Evolutionary conservation across 2,888 invertebrate species (phyloP).

Genomic region (Odontothrips loti): DNA sequence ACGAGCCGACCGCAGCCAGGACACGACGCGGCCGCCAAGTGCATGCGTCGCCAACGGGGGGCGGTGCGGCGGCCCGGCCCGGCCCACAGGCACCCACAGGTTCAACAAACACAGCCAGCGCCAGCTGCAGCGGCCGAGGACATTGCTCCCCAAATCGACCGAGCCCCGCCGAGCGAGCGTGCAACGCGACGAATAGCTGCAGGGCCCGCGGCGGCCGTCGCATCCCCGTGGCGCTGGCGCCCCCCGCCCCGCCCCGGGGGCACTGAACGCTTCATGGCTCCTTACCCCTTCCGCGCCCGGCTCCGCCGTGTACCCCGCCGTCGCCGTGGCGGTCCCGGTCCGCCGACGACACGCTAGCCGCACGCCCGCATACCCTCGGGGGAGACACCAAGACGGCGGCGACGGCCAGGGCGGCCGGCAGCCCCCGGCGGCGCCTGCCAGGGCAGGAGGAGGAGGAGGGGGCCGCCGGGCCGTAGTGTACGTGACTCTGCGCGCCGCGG

Average conservation of each 20-base stretch:
- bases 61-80: too few relatives aligned
- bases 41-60: too few relatives aligned
- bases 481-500: not conserved
- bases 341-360: not conserved
- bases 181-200: not conserved
- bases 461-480: not conserved
- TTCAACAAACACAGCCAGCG: too few relatives aligned
- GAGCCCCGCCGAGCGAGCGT: too few relatives aligned
- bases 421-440: not conserved
- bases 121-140: too few relatives aligned
- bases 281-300: not conserved
- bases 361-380: not conserved
- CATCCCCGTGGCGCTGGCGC: not conserved
- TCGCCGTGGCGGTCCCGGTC: not conserved
- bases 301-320: too few relatives aligned
- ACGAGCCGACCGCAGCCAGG: too few relatives aligned
- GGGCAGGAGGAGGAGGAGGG: not conserved
- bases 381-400: not conserved
- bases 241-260: conserved; percentile 28
- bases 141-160: too few relatives aligned
- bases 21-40: too few relatives aligned
- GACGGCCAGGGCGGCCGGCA: not conserved
- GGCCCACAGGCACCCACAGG: too few relatives aligned
- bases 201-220: not conserved
- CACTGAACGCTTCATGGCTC: conserved; percentile 29